phyloP scores from a whole-genome alignment of 1,140 invertebrate species.

The Aphaenogaster floridana region DNA sequence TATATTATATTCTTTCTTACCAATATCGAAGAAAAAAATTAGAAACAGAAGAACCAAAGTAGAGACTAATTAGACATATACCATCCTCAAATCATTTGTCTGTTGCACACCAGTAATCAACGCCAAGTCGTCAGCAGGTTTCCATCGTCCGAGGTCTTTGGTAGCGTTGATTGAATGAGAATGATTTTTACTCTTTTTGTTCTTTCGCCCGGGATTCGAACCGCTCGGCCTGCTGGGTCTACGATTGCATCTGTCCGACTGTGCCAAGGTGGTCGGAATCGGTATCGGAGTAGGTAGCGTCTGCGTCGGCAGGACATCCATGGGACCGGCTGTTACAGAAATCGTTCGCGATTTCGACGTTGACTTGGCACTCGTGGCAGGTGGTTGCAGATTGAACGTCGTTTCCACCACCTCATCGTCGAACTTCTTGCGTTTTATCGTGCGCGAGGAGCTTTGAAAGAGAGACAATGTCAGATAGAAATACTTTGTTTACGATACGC shows the following conservation, averaged over 20 bases:
- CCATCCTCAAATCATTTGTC: conserved; percentile 88
- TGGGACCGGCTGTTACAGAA: conserved; percentile 83
- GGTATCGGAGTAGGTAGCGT: conserved; percentile 83
- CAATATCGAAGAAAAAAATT: neutral
- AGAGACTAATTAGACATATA: conserved; percentile 56
- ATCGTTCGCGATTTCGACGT: conserved; percentile 87
- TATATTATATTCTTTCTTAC: neutral
- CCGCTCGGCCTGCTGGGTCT: conserved; percentile 81
- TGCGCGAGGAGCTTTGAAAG: conserved; percentile 93
- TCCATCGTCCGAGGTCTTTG: conserved; percentile 98
- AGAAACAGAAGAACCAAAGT: neutral
- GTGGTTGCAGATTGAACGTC: conserved; percentile 91
- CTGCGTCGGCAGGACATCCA: conserved; percentile 84
- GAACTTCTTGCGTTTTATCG: conserved; percentile 98
- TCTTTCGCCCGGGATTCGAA: conserved; percentile 83
- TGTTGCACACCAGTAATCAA: conserved; percentile 97
- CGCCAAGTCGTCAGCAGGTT: conserved; percentile 98
- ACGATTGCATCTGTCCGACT: conserved; percentile 81
- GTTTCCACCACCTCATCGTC: conserved; percentile 98
- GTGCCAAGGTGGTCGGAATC: conserved; percentile 79
- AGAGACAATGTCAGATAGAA: neutral
- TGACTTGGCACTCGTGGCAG: conserved; percentile 88
- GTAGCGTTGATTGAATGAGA: conserved; percentile 87
- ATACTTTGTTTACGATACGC: neutral
- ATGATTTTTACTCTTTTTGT: conserved; percentile 86